Conservation (phyloP, 2,113 vertebrate genomes). For the Dryoscopus gambensis region DNA sequence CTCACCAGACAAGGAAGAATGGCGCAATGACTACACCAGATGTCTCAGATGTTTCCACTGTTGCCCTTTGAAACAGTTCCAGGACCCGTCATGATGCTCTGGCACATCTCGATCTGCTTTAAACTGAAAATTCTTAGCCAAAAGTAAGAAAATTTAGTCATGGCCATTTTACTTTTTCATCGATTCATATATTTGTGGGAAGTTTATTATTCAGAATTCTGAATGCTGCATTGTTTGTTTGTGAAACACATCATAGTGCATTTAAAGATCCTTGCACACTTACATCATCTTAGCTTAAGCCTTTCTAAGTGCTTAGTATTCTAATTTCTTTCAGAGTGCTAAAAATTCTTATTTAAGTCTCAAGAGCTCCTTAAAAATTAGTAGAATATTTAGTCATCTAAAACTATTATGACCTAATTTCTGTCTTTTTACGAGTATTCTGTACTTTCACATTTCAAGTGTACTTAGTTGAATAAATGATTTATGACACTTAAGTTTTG, state of each 20-base stretch:
- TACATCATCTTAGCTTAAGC: not conserved
- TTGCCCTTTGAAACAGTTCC: not conserved
- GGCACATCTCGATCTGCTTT: not conserved
- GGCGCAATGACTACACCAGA: no score
- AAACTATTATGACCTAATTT: not conserved
- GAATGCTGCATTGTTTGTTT: not conserved
- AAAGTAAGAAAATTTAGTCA: not conserved
- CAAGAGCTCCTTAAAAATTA: not conserved
- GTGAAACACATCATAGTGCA: not conserved
- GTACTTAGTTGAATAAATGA: not conserved
- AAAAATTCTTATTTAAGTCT: not conserved
- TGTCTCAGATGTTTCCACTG: not conserved
- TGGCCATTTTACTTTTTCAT: not conserved
- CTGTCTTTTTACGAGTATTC: not conserved
- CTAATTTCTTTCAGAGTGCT: not conserved
- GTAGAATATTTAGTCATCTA: not conserved
- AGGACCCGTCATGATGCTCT: rapidly evolving
- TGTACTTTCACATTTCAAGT: not conserved
- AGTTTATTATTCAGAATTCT: not conserved
- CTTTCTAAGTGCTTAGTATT: not conserved
- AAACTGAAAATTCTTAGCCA: not conserved
- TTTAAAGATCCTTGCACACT: not conserved
- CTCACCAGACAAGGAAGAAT: not conserved
- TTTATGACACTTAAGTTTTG: not conserved
- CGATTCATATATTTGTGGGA: not conserved